phyloP scores from a whole-genome alignment of 1,140 invertebrate species.

The Drosophila cardini region DNA sequence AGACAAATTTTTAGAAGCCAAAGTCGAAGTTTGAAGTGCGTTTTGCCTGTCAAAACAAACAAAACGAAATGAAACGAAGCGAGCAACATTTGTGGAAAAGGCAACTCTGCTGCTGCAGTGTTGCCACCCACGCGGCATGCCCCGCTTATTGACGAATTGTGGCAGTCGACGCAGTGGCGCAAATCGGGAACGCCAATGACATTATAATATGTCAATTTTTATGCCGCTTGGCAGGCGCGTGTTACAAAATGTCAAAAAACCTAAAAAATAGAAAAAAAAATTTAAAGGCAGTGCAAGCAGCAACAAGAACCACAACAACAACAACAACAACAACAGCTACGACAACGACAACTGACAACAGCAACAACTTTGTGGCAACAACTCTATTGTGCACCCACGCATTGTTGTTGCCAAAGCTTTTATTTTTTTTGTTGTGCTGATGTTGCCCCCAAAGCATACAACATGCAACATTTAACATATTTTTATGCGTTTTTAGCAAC shows the following conservation, averaged over 20 bases:
- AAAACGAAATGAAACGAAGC: slow-evolving; percentile 62
- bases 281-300: slow-evolving; percentile 37
- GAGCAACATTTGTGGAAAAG: slow-evolving; percentile 14
- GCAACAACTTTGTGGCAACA: slow-evolving; percentile 55
- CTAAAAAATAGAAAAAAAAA: too few species aligned
- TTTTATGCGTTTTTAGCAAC: slow-evolving; percentile 54
- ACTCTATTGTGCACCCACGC: slow-evolving; percentile 81
- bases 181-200: slow-evolving; percentile 81
- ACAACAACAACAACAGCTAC: slow-evolving; percentile 33
- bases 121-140: slow-evolving; percentile 68
- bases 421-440: slow-evolving; percentile 8
- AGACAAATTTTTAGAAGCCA: slow-evolving; percentile 16
- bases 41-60: slow-evolving; percentile 53
- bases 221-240: slow-evolving; percentile 80
- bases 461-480: slow-evolving; percentile 57
- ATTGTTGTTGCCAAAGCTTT: slow-evolving; percentile 12
- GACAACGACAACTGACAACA: slow-evolving; percentile 25
- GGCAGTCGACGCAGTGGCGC: slow-evolving; percentile 74
- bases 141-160: slow-evolving; percentile 64
- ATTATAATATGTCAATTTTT: slow-evolving; percentile 84
- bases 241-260: slow-evolving; percentile 82
- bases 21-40: slow-evolving; percentile 44
- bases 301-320: slow-evolving; percentile 27
- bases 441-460: slow-evolving; percentile 43
- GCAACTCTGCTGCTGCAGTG: slow-evolving; percentile 7